phyloP scores from a whole-genome alignment of 37 sponge, comb jelly and placozoan species.

The Tethya wilhelma region DNA sequence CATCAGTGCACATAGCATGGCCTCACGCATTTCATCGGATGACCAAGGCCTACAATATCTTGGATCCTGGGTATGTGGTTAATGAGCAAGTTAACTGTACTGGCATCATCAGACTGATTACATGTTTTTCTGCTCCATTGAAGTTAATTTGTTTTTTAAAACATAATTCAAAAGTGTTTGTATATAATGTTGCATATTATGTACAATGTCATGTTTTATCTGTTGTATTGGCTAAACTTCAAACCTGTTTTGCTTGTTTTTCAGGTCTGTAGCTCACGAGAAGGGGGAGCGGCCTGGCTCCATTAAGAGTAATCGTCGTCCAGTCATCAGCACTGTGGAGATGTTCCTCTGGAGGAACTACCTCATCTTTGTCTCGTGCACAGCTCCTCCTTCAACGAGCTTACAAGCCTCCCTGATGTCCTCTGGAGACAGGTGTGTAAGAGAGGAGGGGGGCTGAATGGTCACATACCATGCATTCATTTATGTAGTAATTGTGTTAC shows the following conservation, averaged over 20 bases:
- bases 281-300: constrained; percentile 44
- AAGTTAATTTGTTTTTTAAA: background rate
- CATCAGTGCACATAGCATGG: constrained; percentile 76
- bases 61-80: constrained; percentile 84
- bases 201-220: background rate
- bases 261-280: constrained; percentile 51
- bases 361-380: constrained; percentile 89
- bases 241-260: background rate
- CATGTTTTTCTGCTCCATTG: background rate
- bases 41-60: constrained; percentile 61
- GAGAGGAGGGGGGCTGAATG: too few relatives aligned
- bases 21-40: constrained; percentile 81
- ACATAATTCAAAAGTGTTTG: background rate
- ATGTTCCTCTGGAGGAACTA: constrained; percentile 94
- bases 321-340: constrained; percentile 66
- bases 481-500: too few relatives aligned
- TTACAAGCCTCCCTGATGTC: constrained; percentile 43
- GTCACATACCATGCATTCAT: too few relatives aligned
- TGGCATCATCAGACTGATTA: background rate
- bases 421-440: constrained; percentile 19
- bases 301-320: constrained; percentile 33
- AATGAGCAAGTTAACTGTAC: background rate
- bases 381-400: constrained; percentile 61
- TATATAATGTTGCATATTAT: background rate
- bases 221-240: background rate